phyloP scores from a whole-genome alignment of 1,140 invertebrate genomes.

The Macrobrachium rosenbergii region DNA sequence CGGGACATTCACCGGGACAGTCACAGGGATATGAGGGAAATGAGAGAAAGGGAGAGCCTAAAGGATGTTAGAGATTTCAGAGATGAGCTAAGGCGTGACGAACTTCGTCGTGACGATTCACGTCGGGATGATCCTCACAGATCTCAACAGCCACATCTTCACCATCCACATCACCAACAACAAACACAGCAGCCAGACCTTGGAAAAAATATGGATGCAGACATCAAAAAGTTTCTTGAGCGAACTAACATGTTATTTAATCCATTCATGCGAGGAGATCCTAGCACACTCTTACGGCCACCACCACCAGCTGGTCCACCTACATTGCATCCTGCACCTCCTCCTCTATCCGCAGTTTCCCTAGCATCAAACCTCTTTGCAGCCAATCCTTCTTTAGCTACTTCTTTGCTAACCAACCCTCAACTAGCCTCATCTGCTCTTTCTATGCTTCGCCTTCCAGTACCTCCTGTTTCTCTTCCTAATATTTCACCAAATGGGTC shows the following conservation, averaged over 20 bases:
- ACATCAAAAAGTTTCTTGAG: conserved; percentile 65
- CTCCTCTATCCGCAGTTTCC: conserved; percentile 62
- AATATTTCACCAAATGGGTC: conserved; percentile 74
- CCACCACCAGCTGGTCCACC: conserved; percentile 61
- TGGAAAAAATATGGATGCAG: conserved; percentile 61
- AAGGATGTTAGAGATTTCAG: conserved; percentile 53
- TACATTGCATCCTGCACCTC: conserved; percentile 70
- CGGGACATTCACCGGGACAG: conserved; percentile 12
- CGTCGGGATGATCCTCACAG: conserved; percentile 42
- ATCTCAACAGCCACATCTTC: conserved; percentile 58
- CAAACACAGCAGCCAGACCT: conserved; percentile 66
- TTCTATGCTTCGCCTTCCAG: conserved; percentile 69
- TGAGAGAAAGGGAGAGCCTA: conserved; percentile 46
- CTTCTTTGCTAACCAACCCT: conserved; percentile 61
- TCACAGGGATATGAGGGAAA: conserved; percentile 30
- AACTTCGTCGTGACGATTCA: conserved; percentile 41
- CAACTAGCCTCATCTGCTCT: conserved; percentile 64
- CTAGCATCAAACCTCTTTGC: conserved; percentile 68
- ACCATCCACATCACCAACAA: conserved; percentile 67
- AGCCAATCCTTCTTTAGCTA: conserved; percentile 67
- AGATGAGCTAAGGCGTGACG: conserved; percentile 49
- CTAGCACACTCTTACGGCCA: conserved; percentile 61
- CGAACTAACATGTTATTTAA: conserved; percentile 63
- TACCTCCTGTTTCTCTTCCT: conserved; percentile 76
- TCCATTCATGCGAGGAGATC: conserved; percentile 63